These are phyloP conservation scores for Peromyscus eremicus DNA, from an alignment of 2,797 vertebrate genomes.

Conservation along the genomic window DNA sequence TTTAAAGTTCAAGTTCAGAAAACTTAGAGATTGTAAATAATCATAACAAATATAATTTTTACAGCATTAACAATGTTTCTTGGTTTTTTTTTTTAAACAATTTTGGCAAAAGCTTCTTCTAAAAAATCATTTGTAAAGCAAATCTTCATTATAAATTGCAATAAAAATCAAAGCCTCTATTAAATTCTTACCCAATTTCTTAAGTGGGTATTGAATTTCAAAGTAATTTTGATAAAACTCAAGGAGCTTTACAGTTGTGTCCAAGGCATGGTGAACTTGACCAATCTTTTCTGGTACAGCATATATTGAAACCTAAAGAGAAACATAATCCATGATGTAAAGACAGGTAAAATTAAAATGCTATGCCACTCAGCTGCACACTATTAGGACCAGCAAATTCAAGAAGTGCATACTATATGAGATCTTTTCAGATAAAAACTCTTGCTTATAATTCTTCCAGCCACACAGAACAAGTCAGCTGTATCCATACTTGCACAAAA, in stretches of 20 bases:
- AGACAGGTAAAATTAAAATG: conserved; percentile 5
- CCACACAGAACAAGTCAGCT: neutral
- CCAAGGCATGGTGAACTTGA: conserved; percentile 92
- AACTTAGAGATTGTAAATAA: conserved; percentile 11
- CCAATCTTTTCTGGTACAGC: conserved; percentile 93
- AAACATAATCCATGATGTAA: conserved; percentile 3
- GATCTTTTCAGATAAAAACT: conserved; percentile 26
- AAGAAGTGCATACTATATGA: conserved; percentile 10
- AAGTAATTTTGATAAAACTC: conserved; percentile 95
- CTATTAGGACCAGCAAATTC: neutral
- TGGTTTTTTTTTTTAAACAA: conserved; percentile 34
- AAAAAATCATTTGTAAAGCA: conserved; percentile 5
- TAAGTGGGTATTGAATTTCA: conserved; percentile 92
- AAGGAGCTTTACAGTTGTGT: conserved; percentile 91
- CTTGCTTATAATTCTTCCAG: conserved; percentile 22
- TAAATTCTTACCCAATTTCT: conserved; percentile 93
- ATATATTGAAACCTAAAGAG: conserved; percentile 94
- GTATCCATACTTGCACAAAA: neutral
- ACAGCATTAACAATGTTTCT: conserved; percentile 49
- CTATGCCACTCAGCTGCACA: neutral
- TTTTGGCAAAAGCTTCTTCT: neutral
- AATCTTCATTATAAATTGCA: conserved; percentile 46
- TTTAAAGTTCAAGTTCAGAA: conserved; percentile 41
- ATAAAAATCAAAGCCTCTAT: conserved; percentile 37
- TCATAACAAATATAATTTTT: conserved; percentile 54